Evolutionary conservation across 2,113 vertebrate genomes (phyloP).

Genomic region (Psophia crepitans): DNA sequence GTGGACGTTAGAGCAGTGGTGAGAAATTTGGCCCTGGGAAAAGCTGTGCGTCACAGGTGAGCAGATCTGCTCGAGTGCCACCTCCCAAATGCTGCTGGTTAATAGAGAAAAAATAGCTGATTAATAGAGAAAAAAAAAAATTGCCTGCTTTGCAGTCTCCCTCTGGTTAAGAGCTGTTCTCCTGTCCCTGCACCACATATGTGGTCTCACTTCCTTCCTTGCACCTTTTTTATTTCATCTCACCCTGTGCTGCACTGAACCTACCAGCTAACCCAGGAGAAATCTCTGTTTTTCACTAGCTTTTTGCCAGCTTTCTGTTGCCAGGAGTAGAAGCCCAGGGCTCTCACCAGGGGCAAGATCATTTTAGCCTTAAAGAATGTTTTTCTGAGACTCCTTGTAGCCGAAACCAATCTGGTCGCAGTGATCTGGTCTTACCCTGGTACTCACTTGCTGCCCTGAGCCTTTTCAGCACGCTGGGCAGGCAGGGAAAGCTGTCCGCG

Average conservation of each 20-base stretch:
- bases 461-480: neutral
- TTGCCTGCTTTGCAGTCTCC: accelerated
- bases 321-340: neutral
- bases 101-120: neutral
- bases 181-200: neutral
- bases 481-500: neutral
- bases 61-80: neutral
- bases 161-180: neutral
- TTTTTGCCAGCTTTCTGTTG: neutral
- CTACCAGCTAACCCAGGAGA: neutral
- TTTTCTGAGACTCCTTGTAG: neutral
- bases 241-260: neutral
- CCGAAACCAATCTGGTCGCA: neutral
- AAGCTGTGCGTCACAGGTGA: neutral
- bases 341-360: neutral
- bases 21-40: neutral
- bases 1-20: neutral
- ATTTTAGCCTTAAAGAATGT: accelerated
- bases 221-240: neutral
- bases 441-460: neutral
- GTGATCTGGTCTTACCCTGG: neutral
- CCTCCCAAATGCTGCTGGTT: neutral
- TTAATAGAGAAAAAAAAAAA: neutral
- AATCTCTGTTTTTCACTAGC: neutral
- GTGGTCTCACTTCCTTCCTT: neutral